Base-by-base conservation (phyloP, 2,113 vertebrate species). In the Lasiurus cinereus region DNA sequence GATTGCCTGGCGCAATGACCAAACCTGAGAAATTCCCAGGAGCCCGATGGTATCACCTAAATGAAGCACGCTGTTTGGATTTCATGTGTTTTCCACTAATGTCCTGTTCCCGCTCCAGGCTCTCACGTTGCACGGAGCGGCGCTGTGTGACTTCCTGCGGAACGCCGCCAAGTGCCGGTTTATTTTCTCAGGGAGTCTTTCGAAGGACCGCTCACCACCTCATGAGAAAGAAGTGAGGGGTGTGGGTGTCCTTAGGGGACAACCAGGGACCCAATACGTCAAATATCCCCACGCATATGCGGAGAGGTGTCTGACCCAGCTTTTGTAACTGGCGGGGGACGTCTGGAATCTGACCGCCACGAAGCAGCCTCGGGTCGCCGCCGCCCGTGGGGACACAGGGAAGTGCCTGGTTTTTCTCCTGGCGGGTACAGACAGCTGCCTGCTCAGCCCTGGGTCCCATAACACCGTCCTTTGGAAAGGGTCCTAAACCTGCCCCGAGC, bases 1-100 rank as follows among this genome's bases (percentile, higher is more conserved):
- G 27, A 1, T 6, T 1, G 0, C 69, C 15, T 5, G 8, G 8
- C 2, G 0, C 15, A 0, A 10, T 0, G 29, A 7, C 1, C 8
- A 2, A 11, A 18, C 5, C 39, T 2, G 15, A 64, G 33, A 54
- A 6, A 2, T 1, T 3, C 13, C 0, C 39, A 3, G 3, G 0
- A 4, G 18, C 1, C 1, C 0, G 10, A 0, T 0, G 33, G 36
- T 1, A 1, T 46, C 1, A 2, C 67, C 48, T 39, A 0, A 19
- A 15, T 12, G 29, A 33, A 4, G 1, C 27, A 18, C 69, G 11
- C 5, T 14, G 7, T 33, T 19, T 5, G 50, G 48, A 8, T 18
- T 50, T 70, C 77, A 27, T 74, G 73, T n/a, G 69, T 43, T 89
- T 84, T 62, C 70, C 70, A 43, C 84, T 33, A 16, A 15, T 5